phyloP scores from a whole-genome alignment of 2,888 invertebrate genomes.

The Ceriagrion tenellum region DNA sequence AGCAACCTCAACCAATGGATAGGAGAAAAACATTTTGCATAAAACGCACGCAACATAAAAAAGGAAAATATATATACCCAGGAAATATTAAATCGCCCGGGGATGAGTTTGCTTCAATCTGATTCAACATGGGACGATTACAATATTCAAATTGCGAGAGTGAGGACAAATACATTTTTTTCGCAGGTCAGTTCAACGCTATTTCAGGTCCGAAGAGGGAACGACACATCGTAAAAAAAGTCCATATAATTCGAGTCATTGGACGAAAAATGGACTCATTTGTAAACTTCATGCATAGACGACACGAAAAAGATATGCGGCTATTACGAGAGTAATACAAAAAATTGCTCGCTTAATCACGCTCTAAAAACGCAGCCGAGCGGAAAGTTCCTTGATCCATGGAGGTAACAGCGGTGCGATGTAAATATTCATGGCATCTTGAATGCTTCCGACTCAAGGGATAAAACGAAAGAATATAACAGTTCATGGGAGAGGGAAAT shows the following conservation, averaged over 20 bases:
- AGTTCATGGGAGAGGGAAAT: no score
- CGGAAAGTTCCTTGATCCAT: neutral
- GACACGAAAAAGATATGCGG: neutral
- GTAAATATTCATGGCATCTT: neutral
- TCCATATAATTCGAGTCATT: neutral
- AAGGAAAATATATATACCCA: neutral
- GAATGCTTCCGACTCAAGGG: neutral
- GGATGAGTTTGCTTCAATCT: neutral
- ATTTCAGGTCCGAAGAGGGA: neutral
- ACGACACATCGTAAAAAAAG: neutral
- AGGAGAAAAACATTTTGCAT: no score
- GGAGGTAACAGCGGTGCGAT: neutral
- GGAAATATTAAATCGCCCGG: neutral
- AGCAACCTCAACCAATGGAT: no score
- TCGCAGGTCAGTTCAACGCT: neutral
- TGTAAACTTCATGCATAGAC: constrained; percentile 2
- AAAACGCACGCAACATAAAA: neutral
- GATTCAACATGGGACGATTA: neutral
- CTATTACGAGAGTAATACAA: neutral
- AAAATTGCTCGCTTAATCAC: neutral
- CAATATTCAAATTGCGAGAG: neutral
- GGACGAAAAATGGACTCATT: neutral
- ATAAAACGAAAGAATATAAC: neutral
- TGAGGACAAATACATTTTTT: neutral
- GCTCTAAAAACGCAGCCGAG: neutral